Evolutionary conservation across 1,140 invertebrate species (phyloP), one percentile per base, ranked within the genome.

Genomic region (Drosophila subpulchrella): DNA sequence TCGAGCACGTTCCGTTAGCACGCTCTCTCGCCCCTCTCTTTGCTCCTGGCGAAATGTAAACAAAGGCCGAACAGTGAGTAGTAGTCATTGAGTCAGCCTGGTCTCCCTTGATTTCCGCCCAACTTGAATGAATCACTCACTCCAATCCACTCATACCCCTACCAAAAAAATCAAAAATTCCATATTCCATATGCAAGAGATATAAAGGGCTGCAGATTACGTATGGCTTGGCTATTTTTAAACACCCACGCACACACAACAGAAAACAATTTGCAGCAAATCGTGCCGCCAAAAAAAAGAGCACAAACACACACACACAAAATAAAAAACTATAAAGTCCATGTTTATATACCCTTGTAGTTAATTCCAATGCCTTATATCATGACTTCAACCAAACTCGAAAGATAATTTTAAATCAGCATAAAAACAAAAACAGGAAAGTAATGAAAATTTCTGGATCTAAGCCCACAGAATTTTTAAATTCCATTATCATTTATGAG

Each of bases 31-130:
- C 13, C 13, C n/a, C 12, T 13, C 15, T 24, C 30, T 13, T n/a
- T 54, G 46, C 44, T 71, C 67, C 67, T 68, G 63, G 3, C 68
- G 38, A 56, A 72, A 72, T 58, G 68, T 72, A 72, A 72, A 72
- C 68, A 72, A 71, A 72, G 65, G 66, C 38, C n/a, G 44, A 10
- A 71, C 44, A 72, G 42, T 58, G 51, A 41, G 65, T 41, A 39
- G 65, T 36, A 39, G 36, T 58, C 66, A 71, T 72, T 72, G 44
- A 51, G 48, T 51, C 48, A 51, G 48, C 47, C 15, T 6, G 13
- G 6, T 71, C 20, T 36, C 20, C n/a, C 70, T 36, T 4, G 15
- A 42, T 66, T 54, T 48, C 61, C 46, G 24, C 61, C 11, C 20
- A 46, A 46, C 10, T 54, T 24, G 44, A 66, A 66, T 68, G 65